Evolutionary conservation across 2,797 vertebrate species (phyloP), one percentile per base, ranked within the genome.

Genomic region (Tenualosa thibaudeaui): DNA sequence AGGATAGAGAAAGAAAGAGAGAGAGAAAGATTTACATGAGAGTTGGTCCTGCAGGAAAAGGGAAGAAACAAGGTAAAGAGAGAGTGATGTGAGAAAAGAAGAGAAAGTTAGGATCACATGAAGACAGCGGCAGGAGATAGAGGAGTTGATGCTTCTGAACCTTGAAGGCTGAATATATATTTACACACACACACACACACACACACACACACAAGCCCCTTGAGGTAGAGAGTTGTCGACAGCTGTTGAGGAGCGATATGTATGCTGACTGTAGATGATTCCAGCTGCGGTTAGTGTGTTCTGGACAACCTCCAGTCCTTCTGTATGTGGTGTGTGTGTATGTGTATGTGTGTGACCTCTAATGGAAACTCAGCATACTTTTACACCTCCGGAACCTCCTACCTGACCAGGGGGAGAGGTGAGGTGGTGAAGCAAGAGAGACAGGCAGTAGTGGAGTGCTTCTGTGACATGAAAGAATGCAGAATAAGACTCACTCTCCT

Each of bases 191-290:
- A 60, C 49, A 62, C 85, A 82, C 62, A 85, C 81, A 83, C 49
- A 60, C 49, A 62, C 85, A 82, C 62, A 85, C 81, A 83, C 49
- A 83, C 83, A 78, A 26, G 62, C 10, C 12, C 46, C n/a, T 31
- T 50, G 82, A 83, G 81, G 75, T 24, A 46, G 71, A 84, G 82
- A 81, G 82, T 40, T 81, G 65, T 51, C 86, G 89, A 89, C 86
- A 91, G 81, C 85, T 88, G 88, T 81, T 88, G 88, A 89, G 88
- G 84, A 87, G n/a, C 86, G 83, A 87, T 87, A 86, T 87, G 85
- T 82, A 87, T 81, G 51, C 84, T 60, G 53, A 81, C 54, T 82
- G 84, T 60, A 75, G 71, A 87, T 75, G 51, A 81, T 83, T 88
- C 84, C 88, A 89, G 87, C 84, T 88, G 81, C 51, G 56, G 81